Evolutionary conservation across 2,888 invertebrate genomes (phyloP).

Genomic region (Rhyacophila evoluta): DNA sequence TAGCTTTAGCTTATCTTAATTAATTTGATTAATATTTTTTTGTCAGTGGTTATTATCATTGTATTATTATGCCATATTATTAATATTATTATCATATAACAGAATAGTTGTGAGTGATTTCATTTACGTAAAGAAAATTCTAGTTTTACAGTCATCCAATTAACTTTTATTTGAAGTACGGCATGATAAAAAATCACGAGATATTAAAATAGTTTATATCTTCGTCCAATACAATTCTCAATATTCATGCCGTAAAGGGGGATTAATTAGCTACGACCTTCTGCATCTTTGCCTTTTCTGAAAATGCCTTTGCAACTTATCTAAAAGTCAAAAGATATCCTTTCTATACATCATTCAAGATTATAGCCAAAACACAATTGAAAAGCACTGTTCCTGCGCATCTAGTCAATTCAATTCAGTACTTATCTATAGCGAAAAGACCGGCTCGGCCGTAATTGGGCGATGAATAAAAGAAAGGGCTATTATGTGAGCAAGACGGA

Average conservation of each 20-base stretch:
- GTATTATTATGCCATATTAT: too few relatives aligned
- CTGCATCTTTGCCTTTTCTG: not conserved
- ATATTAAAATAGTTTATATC: too few relatives aligned
- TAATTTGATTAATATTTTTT: too few relatives aligned
- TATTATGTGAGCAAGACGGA: constrained; percentile 65
- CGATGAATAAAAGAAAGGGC: constrained; percentile 71
- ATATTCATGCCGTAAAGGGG: not conserved
- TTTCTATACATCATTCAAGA: constrained; percentile 9
- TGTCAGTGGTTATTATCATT: too few relatives aligned
- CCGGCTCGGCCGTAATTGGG: constrained; percentile 70
- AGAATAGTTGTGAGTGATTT: too few relatives aligned
- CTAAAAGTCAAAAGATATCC: not conserved
- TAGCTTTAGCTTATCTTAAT: too few relatives aligned
- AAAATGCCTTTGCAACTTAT: not conserved
- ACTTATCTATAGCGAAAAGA: constrained; percentile 62
- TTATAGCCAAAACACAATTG: constrained; percentile 19
- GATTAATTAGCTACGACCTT: not conserved
- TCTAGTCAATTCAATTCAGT: constrained; percentile 55
- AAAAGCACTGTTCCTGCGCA: constrained; percentile 35
- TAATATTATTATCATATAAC: too few relatives aligned
- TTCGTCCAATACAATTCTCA: too few relatives aligned
- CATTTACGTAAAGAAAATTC: too few relatives aligned
- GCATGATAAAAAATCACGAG: too few relatives aligned
- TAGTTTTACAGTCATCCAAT: too few relatives aligned
- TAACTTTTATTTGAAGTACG: too few relatives aligned